Base-by-base conservation (phyloP, 2,113 vertebrate species). In the Spermophilus dauricus region DNA sequence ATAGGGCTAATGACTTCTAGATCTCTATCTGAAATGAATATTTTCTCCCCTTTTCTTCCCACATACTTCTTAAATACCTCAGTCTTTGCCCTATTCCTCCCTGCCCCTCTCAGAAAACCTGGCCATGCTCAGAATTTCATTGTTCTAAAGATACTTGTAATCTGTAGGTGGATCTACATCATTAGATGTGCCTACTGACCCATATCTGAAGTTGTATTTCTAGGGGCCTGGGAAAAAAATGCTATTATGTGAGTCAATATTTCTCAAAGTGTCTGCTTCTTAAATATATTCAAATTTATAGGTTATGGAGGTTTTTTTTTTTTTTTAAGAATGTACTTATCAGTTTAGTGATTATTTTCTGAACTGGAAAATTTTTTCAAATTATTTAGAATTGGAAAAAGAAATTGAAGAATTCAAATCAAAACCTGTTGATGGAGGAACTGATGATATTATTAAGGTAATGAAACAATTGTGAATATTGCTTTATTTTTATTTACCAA, bases 371-470 rank as follows among this genome's bases (percentile, higher is more conserved):
- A 67, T 94, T 10, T 84, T 93, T 91, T 94, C 56, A 86, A 34
- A 75, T 85, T 95, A 56, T 98, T 87, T 98, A 99, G 99, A 99
- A 98, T 98, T 99, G 94, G 99, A 99, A 97, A 99, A 99, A 96
- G 99, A 99, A 98, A 98, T 99, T 94, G 99, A 99, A 97, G 98
- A 98, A 82, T 95, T 99, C 17, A 99, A 98, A 98, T 98, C 98
- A 89, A 99, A 98, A 97, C 96, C 98, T 94, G 94, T 97, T 96
- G 39, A 95, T 97, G 98, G 95, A 98, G 98, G 98, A 97, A 97
- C 98, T 94, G 99, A 99, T 97, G 98, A 99, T 81, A 97, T 99
- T 94, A 99, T 99, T 97, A 99, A 99, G 99, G 99, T 99, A 98
- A 91, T 92, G 91, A 93, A 84, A 56, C 7, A 61, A 45, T 81